phyloP scores from a whole-genome alignment of 2,888 invertebrate species.

The Cremastinae sp. region DNA sequence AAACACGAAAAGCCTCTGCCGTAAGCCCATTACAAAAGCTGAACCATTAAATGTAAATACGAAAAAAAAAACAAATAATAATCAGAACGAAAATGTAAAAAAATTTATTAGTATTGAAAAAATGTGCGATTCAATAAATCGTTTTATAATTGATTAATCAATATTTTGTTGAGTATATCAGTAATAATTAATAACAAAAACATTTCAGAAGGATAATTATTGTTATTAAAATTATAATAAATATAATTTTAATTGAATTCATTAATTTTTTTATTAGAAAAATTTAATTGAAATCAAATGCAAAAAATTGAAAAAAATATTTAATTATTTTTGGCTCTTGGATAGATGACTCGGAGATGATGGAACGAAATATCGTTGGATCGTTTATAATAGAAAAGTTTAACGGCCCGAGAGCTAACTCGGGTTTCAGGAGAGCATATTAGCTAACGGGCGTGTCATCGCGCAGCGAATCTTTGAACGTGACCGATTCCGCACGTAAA shows the following conservation, averaged over 20 bases:
- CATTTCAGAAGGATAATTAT: no score
- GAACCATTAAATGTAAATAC: slow-evolving; percentile 1
- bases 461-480: slow-evolving; percentile 62
- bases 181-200: no score
- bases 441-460: slow-evolving; percentile 75
- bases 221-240: no score
- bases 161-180: no score
- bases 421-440: slow-evolving; percentile 62
- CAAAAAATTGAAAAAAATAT: no score
- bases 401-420: slow-evolving; percentile 25
- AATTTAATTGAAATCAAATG: no score
- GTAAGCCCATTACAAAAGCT: slow-evolving; percentile 26
- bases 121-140: no score
- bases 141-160: no score
- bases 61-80: slow-evolving; percentile 6
- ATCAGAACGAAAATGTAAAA: neutral
- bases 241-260: neutral
- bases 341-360: no score
- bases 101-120: no score
- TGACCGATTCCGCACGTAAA: slow-evolving; percentile 37
- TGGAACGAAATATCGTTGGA: no score
- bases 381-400: slow-evolving; percentile 4
- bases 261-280: neutral
- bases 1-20: slow-evolving; percentile 18
- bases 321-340: no score